These are phyloP conservation scores for Lamellibrachia columna DNA, from an alignment of 2,888 invertebrate species.

Conservation along the genomic window DNA sequence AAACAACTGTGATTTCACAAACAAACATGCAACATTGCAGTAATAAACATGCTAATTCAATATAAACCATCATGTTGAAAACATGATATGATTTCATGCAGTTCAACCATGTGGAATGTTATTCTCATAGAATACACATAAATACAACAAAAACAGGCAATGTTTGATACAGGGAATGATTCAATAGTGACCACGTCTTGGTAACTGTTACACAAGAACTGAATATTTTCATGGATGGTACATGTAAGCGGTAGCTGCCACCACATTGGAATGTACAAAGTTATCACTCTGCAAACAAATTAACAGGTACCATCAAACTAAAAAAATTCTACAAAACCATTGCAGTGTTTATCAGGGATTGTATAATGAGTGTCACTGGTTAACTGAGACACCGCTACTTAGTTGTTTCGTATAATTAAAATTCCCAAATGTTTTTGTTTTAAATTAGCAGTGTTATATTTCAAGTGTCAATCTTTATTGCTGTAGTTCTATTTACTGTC, in stretches of 20 bases:
- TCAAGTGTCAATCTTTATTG: too few relatives aligned
- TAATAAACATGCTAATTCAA: not conserved
- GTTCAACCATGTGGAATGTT: slow-evolving; percentile 6
- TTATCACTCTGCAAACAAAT: not conserved
- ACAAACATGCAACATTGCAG: not conserved
- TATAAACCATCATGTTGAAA: not conserved
- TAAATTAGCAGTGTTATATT: too few relatives aligned
- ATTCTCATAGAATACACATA: not conserved
- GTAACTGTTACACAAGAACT: not conserved
- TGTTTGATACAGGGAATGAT: slow-evolving; percentile 13
- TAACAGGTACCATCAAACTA: not conserved
- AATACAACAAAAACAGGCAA: not conserved
- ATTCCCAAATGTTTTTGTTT: too few relatives aligned
- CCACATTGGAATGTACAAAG: not conserved
- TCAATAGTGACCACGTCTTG: not conserved
- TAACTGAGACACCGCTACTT: not conserved
- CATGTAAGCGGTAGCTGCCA: not conserved
- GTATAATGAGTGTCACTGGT: not conserved
- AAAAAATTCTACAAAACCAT: not conserved
- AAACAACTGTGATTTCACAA: slow-evolving; percentile 16
- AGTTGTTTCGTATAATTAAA: too few relatives aligned
- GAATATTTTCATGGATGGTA: not conserved
- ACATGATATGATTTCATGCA: slow-evolving; percentile 5
- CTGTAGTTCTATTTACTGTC: too few relatives aligned
- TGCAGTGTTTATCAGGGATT: not conserved